Conservation (phyloP, 2,113 vertebrate species). For the Alligator mississippiensis region DNA sequence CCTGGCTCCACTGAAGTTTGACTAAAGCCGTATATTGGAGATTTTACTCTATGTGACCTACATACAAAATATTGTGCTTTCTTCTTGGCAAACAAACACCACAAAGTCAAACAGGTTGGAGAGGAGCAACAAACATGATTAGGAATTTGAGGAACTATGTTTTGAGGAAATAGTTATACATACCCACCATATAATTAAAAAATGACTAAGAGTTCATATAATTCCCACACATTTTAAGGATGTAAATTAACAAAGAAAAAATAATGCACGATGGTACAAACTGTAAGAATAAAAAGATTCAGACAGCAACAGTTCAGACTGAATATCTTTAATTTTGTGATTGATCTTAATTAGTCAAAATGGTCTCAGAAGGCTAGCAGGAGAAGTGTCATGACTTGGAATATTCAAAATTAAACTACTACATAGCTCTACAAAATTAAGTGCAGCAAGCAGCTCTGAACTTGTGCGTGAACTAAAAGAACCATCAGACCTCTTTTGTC, state of each 20-base stretch:
- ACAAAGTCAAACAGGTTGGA: background rate
- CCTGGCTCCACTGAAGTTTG: rapidly evolving
- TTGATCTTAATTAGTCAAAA: background rate
- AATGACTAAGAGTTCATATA: background rate
- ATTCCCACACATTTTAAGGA: rapidly evolving
- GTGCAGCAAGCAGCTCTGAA: background rate
- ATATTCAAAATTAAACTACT: background rate
- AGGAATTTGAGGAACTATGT: background rate
- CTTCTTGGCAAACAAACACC: background rate
- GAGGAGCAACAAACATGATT: background rate
- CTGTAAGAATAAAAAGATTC: background rate
- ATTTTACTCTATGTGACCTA: rapidly evolving
- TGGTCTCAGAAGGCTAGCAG: background rate
- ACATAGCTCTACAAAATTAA: background rate
- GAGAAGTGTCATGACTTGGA: background rate
- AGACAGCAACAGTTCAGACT: too few species aligned
- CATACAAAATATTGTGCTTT: background rate
- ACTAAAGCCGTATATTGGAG: rapidly evolving
- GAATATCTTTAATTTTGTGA: too few species aligned
- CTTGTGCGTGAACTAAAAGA: background rate
- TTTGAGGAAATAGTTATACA: background rate
- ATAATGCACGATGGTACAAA: background rate
- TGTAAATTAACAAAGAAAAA: background rate
- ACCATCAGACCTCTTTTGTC: background rate
- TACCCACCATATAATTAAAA: background rate